Evolutionary conservation across 2,888 invertebrate genomes (phyloP).

Genomic region (Pyrrhosoma nymphula): DNA sequence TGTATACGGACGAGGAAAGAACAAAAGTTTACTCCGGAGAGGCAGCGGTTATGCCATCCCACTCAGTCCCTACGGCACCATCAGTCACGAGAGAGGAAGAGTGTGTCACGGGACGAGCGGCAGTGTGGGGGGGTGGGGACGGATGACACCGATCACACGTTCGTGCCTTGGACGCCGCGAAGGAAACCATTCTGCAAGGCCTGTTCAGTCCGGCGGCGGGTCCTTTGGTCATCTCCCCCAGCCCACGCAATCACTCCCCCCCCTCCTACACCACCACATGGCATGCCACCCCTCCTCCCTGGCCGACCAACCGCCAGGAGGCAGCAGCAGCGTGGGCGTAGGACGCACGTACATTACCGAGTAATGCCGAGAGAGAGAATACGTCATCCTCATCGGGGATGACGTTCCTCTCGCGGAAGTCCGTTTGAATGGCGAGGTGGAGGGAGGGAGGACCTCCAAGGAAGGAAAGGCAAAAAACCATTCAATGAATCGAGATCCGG

Average conservation of each 20-base stretch:
- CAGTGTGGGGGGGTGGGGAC: not conserved
- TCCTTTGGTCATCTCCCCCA: too few relatives aligned
- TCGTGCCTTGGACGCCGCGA: not conserved
- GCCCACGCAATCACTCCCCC: too few relatives aligned
- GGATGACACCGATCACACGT: not conserved
- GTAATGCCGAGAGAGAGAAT: not conserved
- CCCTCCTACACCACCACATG: too few relatives aligned
- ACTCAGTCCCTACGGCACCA: too few relatives aligned
- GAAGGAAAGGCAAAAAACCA: too few relatives aligned
- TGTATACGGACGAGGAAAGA: too few relatives aligned
- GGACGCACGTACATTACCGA: not conserved
- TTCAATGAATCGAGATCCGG: too few relatives aligned
- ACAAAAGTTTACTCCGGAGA: too few relatives aligned
- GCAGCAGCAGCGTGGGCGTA: not conserved
- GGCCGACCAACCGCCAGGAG: not conserved
- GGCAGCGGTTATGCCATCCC: too few relatives aligned
- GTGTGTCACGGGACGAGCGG: not conserved
- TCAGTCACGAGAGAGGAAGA: too few relatives aligned
- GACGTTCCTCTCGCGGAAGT: not conserved
- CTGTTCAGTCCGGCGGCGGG: too few relatives aligned
- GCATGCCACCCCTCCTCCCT: not conserved
- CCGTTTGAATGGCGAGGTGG: not conserved
- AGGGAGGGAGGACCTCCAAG: too few relatives aligned
- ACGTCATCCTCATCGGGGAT: not conserved
- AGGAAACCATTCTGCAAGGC: not conserved